Percentiles rank a stretch among this genome's conserved stretches.
These are phyloP conservation scores for Bicyclus anynana DNA, from an alignment of 1,140 invertebrate genomes.

Conservation along the genomic window DNA sequence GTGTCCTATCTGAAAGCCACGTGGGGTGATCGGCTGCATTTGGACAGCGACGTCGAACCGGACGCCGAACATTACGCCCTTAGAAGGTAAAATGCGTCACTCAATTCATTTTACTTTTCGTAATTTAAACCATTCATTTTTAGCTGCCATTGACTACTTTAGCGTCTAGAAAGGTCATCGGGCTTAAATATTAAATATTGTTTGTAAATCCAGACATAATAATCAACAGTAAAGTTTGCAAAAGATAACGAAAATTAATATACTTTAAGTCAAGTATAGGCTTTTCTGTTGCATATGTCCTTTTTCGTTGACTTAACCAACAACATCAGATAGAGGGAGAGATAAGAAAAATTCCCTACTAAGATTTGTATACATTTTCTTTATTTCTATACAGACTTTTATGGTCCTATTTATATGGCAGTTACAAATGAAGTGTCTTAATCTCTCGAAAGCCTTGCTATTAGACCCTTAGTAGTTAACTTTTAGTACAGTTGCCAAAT, in stretches of 20 bases:
- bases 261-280: too few species aligned
- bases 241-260: too few species aligned
- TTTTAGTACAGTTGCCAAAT: slow-evolving; percentile 29
- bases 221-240: too few species aligned
- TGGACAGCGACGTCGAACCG: slow-evolving; percentile 82
- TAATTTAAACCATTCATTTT: slow-evolving; percentile 1
- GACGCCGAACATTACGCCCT: slow-evolving; percentile 80
- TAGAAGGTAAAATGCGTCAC: slow-evolving; percentile 76
- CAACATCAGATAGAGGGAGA: too few species aligned
- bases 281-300: too few species aligned
- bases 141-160: slow-evolving; percentile 14
- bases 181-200: too few species aligned
- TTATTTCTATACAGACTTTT: neutral
- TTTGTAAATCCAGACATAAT: too few species aligned
- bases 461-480: slow-evolving; percentile 34
- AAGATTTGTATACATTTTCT: neutral
- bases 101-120: neutral
- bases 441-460: slow-evolving; percentile 18
- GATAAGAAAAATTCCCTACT: too few species aligned
- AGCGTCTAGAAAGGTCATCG: too few species aligned
- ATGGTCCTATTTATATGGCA: slow-evolving; percentile 1
- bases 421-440: slow-evolving; percentile 24
- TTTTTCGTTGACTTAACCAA: too few species aligned
- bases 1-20: slow-evolving; percentile 96
- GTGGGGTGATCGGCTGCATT: slow-evolving; percentile 82